phyloP scores from a whole-genome alignment of 2,113 vertebrate species.

The Corythoichthys intestinalis region DNA sequence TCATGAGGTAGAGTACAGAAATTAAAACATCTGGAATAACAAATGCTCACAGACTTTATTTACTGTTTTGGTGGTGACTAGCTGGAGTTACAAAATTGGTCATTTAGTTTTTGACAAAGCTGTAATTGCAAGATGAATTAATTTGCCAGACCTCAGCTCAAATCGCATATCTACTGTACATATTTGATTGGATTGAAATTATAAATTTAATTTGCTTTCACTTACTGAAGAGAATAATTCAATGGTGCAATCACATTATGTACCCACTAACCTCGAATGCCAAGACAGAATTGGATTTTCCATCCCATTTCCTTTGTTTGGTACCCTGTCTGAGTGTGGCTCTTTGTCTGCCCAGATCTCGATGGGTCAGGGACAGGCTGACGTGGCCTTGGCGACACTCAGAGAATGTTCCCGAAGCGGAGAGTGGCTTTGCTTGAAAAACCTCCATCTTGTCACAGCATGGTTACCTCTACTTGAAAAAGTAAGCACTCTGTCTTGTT shows the following conservation, averaged over 20 bases:
- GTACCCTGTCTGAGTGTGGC: not conserved
- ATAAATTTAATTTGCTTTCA: conserved; percentile 3
- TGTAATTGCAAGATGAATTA: not conserved
- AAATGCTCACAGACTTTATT: not conserved
- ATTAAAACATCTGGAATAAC: not conserved
- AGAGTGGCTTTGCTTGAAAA: conserved; percentile 97
- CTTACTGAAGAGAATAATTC: conserved; percentile 11
- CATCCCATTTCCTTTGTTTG: conserved; percentile 28
- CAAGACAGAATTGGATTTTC: conserved; percentile 31
- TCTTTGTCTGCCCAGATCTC: conserved; percentile 79
- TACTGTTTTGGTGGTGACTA: not conserved
- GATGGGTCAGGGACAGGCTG: conserved; percentile 97
- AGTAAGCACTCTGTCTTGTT: conserved; percentile 63
- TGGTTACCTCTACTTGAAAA: conserved; percentile 95
- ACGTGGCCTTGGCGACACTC: conserved; percentile 86
- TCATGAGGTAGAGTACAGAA: conserved; percentile 76
- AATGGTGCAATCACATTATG: conserved; percentile 23
- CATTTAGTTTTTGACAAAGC: not conserved
- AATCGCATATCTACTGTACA: not conserved
- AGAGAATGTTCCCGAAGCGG: conserved; percentile 84
- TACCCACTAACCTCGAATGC: conserved; percentile 9
- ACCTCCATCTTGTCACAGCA: conserved; percentile 91
- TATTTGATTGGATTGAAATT: conserved; percentile 1
- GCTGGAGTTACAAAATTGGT: not conserved
- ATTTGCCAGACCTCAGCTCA: not conserved